Evolutionary conservation across 2,888 invertebrate genomes (phyloP).

Genomic region (Merodon equestris): DNA sequence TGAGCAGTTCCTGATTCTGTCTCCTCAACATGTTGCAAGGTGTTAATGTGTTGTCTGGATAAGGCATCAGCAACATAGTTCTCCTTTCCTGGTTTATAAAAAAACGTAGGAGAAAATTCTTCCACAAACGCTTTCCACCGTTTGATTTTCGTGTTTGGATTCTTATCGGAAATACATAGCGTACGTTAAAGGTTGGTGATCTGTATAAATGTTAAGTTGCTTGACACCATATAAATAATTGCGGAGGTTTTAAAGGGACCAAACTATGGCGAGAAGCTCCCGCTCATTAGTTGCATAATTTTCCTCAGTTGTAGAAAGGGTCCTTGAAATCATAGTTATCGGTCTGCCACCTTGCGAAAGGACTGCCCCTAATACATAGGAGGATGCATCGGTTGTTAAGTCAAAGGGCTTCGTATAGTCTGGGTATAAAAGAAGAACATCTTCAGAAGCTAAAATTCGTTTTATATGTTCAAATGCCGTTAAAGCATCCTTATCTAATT

Average conservation of each 20-base stretch:
- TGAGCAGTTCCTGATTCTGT: conserved; percentile 30
- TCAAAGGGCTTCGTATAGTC: conserved; percentile 72
- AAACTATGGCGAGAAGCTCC: conserved; percentile 73
- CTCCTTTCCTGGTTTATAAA: conserved; percentile 11
- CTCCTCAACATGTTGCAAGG: conserved; percentile 15
- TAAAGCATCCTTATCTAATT: conserved; percentile 15
- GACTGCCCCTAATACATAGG: conserved; percentile 71
- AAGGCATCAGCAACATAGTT: conserved; percentile 14
- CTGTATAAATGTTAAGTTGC: conserved; percentile 43
- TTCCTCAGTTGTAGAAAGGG: conserved; percentile 64
- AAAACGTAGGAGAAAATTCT: conserved; percentile 39
- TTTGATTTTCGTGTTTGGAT: conserved; percentile 49
- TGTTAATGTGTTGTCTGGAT: conserved; percentile 25
- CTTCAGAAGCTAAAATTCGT: conserved; percentile 16
- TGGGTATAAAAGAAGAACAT: conserved; percentile 65
- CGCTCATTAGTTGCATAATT: conserved; percentile 73
- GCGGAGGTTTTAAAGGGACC: conserved; percentile 73
- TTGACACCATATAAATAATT: conserved; percentile 73
- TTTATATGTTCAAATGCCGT: conserved; percentile 13
- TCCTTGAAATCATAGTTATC: conserved; percentile 71
- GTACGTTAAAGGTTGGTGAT: conserved; percentile 46
- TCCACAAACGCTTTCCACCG: conserved; percentile 43
- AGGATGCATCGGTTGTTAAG: conserved; percentile 72
- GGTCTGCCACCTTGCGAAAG: conserved; percentile 70
- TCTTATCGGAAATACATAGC: conserved; percentile 43